Evolutionary conservation across 2,113 vertebrate species (phyloP), one percentile per base, ranked within the genome.

Genomic region (Neopipo cinnamomea): DNA sequence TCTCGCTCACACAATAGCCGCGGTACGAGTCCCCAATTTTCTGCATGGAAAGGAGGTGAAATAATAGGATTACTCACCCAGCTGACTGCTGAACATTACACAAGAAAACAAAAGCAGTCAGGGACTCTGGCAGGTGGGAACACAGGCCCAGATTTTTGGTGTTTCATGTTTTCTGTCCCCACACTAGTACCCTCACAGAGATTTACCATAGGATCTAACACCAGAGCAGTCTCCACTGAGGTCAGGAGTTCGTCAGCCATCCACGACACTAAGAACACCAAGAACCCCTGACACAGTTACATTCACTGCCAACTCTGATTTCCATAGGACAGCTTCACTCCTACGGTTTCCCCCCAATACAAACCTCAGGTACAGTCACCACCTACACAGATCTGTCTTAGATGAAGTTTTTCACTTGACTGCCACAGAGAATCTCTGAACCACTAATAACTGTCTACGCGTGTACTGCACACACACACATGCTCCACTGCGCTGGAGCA

Each of bases 11-110:
- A 85, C 98, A 98, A 96, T 98, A 99, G 95, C 98, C 98, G 8
- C 98, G 98, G 88, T 98, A 99, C 5, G 98, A 99, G 96, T 99
- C 98, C 93, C 98, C 98, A 92, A 99, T 98, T 98, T 98, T 98
- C 98, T 99, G 97, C 85, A 74, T 71, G 65, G 86, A 85, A 78
- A 95, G 97, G 88, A 98, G 62, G 96, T 96, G 91, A 97, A 95
- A 94, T 70, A 88, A 97, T 22, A 97, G 67, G 17, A 93, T 97
- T 89, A 97, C 91, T 95, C 96, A 95, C 88, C 96, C 95, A 73
- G 58, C 55, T 85, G 53, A 89, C 92, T 93, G 93, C 91, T 86
- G 14, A 44, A 78, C 78, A 35, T 5, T 39, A 35, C 59, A 81
- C 37, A 91, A 72, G 73, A 92, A 93, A 88, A 55, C 9, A 23